phyloP scores from a whole-genome alignment of 2,888 invertebrate genomes.

The Drosophila tripunctata region DNA sequence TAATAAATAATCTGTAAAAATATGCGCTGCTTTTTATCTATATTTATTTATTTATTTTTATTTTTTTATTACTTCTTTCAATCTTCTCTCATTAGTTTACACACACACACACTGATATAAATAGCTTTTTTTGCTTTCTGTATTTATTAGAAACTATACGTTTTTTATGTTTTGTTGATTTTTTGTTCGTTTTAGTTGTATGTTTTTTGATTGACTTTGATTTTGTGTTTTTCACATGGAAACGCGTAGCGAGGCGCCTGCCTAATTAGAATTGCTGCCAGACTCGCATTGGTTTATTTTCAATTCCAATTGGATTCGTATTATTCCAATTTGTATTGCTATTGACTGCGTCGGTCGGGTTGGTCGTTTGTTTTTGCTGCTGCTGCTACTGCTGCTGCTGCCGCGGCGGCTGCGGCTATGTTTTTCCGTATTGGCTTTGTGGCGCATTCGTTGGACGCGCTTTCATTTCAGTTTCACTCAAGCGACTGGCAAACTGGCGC shows the following conservation, averaged over 20 bases:
- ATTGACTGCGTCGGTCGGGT: conserved; percentile 35
- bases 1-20: conserved; percentile 58
- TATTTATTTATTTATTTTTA: conserved; percentile 26
- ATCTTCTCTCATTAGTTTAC: not conserved
- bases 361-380: not conserved
- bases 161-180: conserved; percentile 8
- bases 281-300: conserved; percentile 20
- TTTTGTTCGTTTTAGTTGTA: conserved; percentile 7
- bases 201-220: conserved; percentile 38
- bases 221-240: conserved; percentile 39
- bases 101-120: not conserved
- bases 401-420: no score
- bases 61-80: not conserved
- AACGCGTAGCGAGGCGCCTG: conserved; percentile 4
- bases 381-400: conserved; percentile 5
- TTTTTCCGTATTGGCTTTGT: conserved; percentile 44
- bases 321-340: conserved; percentile 45
- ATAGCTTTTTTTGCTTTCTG: conserved; percentile 1
- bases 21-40: conserved; percentile 40
- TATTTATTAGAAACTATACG: conserved; percentile 14
- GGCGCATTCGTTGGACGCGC: conserved; percentile 61
- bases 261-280: conserved; percentile 25
- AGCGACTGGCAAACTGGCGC: conserved; percentile 74
- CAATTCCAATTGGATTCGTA: conserved; percentile 26
- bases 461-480: conserved; percentile 79